phyloP scores from a whole-genome alignment of 2,888 invertebrate genomes.

The Drosophila colorata region DNA sequence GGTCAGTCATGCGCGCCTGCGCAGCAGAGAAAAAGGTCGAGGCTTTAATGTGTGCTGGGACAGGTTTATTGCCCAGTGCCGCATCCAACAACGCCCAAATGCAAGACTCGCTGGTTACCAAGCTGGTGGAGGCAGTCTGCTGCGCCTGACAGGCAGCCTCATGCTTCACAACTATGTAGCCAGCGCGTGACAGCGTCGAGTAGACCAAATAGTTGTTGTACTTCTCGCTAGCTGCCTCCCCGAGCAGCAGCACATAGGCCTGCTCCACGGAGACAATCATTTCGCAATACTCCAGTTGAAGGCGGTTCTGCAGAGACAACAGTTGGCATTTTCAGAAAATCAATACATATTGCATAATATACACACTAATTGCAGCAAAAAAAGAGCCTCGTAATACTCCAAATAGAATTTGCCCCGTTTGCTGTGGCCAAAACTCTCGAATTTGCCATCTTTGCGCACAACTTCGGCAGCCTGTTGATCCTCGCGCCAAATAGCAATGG shows the following conservation, averaged over 20 bases:
- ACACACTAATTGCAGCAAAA: slow-evolving; percentile 82
- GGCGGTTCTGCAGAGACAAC: slow-evolving; percentile 74
- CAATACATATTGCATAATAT: not conserved
- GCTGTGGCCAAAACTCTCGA: slow-evolving; percentile 81
- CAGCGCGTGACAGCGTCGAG: slow-evolving; percentile 80
- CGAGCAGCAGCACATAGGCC: slow-evolving; percentile 81
- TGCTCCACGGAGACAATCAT: slow-evolving; percentile 82
- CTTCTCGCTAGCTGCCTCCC: slow-evolving; percentile 67
- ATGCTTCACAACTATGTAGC: slow-evolving; percentile 81
- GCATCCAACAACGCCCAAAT: slow-evolving; percentile 80
- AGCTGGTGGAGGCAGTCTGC: not conserved
- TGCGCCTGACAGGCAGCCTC: slow-evolving; percentile 15
- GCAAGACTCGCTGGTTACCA: slow-evolving; percentile 69
- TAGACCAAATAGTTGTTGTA: slow-evolving; percentile 82
- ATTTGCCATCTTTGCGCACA: slow-evolving; percentile 83
- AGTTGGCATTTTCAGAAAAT: not conserved
- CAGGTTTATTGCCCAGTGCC: slow-evolving; percentile 59
- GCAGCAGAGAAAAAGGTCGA: slow-evolving; percentile 56
- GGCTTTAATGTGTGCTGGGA: slow-evolving; percentile 64
- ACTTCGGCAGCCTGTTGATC: slow-evolving; percentile 76
- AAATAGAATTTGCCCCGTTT: slow-evolving; percentile 75
- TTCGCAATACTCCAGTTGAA: slow-evolving; percentile 78
- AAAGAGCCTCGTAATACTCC: slow-evolving; percentile 82
- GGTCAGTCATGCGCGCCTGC: slow-evolving; percentile 55
- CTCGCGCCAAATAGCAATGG: slow-evolving; percentile 76